Conservation (phyloP, 2,113 vertebrate genomes). For the Puntigrus tetrazona region DNA sequence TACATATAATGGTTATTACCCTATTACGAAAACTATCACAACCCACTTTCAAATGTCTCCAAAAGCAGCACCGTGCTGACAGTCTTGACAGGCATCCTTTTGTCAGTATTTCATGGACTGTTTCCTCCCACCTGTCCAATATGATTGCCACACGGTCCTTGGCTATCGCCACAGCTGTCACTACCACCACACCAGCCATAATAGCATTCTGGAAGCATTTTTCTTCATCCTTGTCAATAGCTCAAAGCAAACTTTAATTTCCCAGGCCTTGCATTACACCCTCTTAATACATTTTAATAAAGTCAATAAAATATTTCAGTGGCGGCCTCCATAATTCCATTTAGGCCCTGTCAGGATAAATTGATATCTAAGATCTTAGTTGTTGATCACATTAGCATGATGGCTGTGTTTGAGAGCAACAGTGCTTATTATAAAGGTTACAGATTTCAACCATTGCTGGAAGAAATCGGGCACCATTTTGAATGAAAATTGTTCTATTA, state of each 20-base stretch:
- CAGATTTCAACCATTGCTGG: neutral
- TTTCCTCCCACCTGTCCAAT: slow-evolving; percentile 55
- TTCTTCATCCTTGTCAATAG: slow-evolving; percentile 57
- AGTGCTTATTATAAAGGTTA: neutral
- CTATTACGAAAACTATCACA: neutral
- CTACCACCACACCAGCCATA: slow-evolving; percentile 44
- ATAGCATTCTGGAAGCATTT: slow-evolving; percentile 40
- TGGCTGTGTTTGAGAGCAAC: slow-evolving; percentile 3
- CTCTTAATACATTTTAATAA: slow-evolving; percentile 61
- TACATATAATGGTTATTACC: neutral
- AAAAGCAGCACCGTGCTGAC: neutral
- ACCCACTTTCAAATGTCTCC: neutral
- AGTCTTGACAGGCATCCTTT: slow-evolving; percentile 43
- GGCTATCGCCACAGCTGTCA: slow-evolving; percentile 1
- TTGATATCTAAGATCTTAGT: slow-evolving; percentile 19
- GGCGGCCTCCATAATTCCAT: slow-evolving; percentile 55
- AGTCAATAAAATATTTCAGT: slow-evolving; percentile 59
- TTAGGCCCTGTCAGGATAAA: slow-evolving; percentile 55
- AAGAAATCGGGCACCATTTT: neutral
- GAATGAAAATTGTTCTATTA: neutral
- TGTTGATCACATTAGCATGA: neutral
- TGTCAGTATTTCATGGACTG: slow-evolving; percentile 40
- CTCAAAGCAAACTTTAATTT: slow-evolving; percentile 49
- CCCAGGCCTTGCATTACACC: slow-evolving; percentile 46
- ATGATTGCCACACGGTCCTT: slow-evolving; percentile 46